A percentile compares a stretch with the other conserved stretches of the same genome.
Conservation (phyloP, 2,888 invertebrate genomes). For the Drosophila greeni region DNA sequence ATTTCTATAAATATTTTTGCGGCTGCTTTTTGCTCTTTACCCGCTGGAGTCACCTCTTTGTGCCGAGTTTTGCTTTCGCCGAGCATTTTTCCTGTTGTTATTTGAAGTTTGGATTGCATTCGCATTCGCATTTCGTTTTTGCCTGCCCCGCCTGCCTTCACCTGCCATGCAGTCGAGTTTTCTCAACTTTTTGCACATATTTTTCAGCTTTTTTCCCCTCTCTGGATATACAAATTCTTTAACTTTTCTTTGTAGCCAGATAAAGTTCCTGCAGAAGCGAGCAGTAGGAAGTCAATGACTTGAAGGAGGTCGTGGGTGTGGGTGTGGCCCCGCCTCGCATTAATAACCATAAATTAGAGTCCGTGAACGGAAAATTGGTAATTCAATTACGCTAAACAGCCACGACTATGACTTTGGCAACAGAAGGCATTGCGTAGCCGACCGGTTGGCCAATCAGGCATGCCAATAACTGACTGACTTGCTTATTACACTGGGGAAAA, state of each 20-base stretch:
- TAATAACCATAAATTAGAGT: conserved; percentile 63
- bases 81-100: conserved; percentile 28
- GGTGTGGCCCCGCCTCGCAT: conserved; percentile 34
- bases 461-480: conserved; percentile 30
- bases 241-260: conserved; percentile 23
- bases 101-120: conserved; percentile 47
- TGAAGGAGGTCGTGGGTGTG: neutral
- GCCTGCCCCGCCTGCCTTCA: neutral
- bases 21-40: conserved; percentile 42
- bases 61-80: conserved; percentile 29
- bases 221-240: conserved; percentile 26
- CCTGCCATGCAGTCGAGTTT: conserved; percentile 31
- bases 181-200: conserved; percentile 28
- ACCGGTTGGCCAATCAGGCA: conserved; percentile 61
- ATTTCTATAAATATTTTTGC: conserved; percentile 64
- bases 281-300: conserved; percentile 19
- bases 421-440: conserved; percentile 46
- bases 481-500: conserved; percentile 11
- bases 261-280: conserved; percentile 23
- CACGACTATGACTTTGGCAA: conserved; percentile 31
- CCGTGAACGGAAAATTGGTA: conserved; percentile 55
- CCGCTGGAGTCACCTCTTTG: conserved; percentile 24
- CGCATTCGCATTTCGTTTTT: conserved; percentile 39
- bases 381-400: conserved; percentile 67
- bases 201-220: conserved; percentile 17